These are phyloP conservation scores for Tadarida brasiliensis DNA, from an alignment of 2,797 vertebrate species.

Conservation along the genomic window DNA sequence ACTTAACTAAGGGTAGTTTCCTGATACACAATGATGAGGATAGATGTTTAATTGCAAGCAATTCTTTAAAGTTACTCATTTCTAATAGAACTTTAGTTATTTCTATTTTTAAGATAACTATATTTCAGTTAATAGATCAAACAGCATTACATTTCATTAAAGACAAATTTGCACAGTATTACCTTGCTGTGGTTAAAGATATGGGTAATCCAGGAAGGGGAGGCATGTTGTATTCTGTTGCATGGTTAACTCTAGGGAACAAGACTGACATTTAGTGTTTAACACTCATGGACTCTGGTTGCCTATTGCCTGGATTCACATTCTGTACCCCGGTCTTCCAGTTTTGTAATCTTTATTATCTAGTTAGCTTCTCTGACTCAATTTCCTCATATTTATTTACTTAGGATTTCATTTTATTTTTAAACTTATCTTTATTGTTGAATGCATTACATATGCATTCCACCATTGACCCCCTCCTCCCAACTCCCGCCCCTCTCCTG, in stretches of 20 bases:
- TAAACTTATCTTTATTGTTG: too few species aligned
- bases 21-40: background rate
- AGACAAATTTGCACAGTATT: background rate
- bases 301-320: background rate
- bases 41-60: background rate
- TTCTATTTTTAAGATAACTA: background rate
- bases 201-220: background rate
- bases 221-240: background rate
- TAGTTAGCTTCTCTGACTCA: background rate
- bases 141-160: background rate
- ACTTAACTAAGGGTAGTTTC: background rate
- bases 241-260: background rate
- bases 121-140: conserved; percentile 33
- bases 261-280: background rate
- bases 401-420: too few species aligned
- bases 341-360: background rate
- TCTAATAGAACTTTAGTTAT: background rate
- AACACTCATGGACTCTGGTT: background rate
- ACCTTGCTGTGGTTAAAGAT: background rate
- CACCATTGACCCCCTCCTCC: too few species aligned
- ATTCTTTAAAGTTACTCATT: background rate
- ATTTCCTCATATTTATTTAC: background rate
- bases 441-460: too few species aligned
- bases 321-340: background rate
- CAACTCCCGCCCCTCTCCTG: too few species aligned